Evolutionary conservation across 2,113 vertebrate species (phyloP), one percentile per base, ranked within the genome.

Genomic region (Azemiops feae): DNA sequence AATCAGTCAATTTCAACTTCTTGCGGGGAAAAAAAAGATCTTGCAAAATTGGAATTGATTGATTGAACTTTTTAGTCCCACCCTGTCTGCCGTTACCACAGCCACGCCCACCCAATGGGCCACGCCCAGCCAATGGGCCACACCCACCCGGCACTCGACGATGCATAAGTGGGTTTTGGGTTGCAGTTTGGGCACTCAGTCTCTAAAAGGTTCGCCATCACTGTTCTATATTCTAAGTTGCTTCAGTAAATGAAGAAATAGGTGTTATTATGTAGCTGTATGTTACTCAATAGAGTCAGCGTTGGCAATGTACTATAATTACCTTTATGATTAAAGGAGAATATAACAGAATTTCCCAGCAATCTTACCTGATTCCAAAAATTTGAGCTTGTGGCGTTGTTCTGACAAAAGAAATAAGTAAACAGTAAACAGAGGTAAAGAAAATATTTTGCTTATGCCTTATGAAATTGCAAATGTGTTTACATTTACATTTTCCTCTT

Each of bases 201-300:
- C n/a, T n/a, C n/a, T n/a, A n/a, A n/a, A n/a, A n/a, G n/a, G n/a
- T n/a, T n/a, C n/a, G n/a, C n/a, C n/a, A n/a, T n/a, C n/a, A n/a
- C n/a, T n/a, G n/a, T 74, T 16, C n/a, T 39, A 34, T 30, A 20
- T 39, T 81, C 16, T 39, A 81, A 81, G 6, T 11, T 93, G 25
- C 91, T 95, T 92, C 64, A 93, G 16, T 90, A 0, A 47, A 64
- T 52, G 54, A 91, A 58, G n/a, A 94, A 74, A 92, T 86, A 85
- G 43, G 4, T 87, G 11, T 92, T 18, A 53, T 89, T 45, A 57
- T 12, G 89, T 88, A 20, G 6, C 50, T 23, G 14, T 85, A 1
- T 87, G 89, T 25, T 85, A 88, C 5, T 23, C 92, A 74, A 93
- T 0, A 4, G 18, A 0, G 30, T 3, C 43, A 93, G 39, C 23